phyloP scores from a whole-genome alignment of 2,113 vertebrate genomes.

The Malurus elegans region DNA sequence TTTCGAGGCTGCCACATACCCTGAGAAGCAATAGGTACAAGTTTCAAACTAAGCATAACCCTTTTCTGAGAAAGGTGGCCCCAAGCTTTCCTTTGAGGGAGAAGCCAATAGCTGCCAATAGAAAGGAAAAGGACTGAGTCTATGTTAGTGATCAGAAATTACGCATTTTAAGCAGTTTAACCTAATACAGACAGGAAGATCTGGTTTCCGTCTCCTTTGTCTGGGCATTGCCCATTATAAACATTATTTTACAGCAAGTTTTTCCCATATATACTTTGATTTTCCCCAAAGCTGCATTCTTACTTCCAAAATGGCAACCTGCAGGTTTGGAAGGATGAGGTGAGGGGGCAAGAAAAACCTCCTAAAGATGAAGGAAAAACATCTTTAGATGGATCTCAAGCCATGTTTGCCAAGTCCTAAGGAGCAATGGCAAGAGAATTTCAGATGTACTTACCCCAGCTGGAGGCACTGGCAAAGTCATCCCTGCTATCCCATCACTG shows the following conservation, averaged over 20 bases:
- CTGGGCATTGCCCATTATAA: background rate
- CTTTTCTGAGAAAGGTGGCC: background rate
- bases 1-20: background rate
- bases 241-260: background rate
- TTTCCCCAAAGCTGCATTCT: background rate
- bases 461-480: background rate
- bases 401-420: background rate
- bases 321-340: background rate
- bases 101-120: accelerated
- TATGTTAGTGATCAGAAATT: background rate
- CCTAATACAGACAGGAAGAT: background rate
- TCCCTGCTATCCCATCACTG: background rate
- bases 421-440: background rate
- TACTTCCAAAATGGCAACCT: background rate
- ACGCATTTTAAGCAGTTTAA: background rate
- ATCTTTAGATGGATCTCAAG: background rate
- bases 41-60: background rate
- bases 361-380: background rate
- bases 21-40: background rate
- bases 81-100: background rate
- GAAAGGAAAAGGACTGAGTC: background rate
- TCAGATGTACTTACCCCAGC: background rate
- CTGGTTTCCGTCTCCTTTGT: background rate
- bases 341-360: background rate
- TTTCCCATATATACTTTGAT: background rate